Percentiles rank a stretch among this genome's conserved stretches.
phyloP scores from a whole-genome alignment of 2,888 invertebrate genomes.

The Pristionchus fissidentatus region DNA sequence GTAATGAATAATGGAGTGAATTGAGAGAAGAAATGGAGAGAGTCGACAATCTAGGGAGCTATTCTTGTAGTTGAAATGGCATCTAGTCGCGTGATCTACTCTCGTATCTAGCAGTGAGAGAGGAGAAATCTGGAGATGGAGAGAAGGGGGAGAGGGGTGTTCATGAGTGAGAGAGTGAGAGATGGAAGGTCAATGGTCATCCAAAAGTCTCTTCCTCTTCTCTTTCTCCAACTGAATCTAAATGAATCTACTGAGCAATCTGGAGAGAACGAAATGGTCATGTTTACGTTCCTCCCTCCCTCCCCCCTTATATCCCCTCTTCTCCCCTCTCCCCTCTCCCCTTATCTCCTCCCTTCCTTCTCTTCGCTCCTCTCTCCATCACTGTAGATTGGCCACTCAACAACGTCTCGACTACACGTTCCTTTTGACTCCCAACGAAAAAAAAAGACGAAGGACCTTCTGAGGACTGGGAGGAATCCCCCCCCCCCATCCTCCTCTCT shows the following conservation, averaged over 20 bases:
- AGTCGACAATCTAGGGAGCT: not conserved
- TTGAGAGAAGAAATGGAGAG: not conserved
- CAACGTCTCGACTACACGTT: too few relatives aligned
- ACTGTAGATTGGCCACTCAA: too few relatives aligned
- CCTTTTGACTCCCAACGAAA: too few relatives aligned
- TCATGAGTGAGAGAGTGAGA: not conserved
- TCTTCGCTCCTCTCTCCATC: too few relatives aligned
- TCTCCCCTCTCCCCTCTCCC: not conserved
- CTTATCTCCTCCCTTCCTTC: not conserved
- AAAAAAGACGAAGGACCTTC: too few relatives aligned
- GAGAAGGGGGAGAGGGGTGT: not conserved
- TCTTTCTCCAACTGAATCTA: too few relatives aligned
- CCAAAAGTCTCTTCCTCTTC: not conserved
- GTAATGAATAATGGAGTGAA: not conserved
- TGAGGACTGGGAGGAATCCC: too few relatives aligned
- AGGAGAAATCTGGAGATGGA: not conserved
- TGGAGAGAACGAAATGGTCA: not conserved
- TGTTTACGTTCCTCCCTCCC: conserved; percentile 7
- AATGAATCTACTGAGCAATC: conserved; percentile 2
- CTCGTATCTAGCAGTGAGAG: not conserved
- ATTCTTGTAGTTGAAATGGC: not conserved
- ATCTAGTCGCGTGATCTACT: conserved; percentile 10
- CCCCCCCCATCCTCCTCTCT: too few relatives aligned
- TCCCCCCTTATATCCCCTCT: not conserved
- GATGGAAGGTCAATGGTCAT: not conserved